Conservation (phyloP, 2,888 invertebrate species). For the Camptogramma bilineatum region DNA sequence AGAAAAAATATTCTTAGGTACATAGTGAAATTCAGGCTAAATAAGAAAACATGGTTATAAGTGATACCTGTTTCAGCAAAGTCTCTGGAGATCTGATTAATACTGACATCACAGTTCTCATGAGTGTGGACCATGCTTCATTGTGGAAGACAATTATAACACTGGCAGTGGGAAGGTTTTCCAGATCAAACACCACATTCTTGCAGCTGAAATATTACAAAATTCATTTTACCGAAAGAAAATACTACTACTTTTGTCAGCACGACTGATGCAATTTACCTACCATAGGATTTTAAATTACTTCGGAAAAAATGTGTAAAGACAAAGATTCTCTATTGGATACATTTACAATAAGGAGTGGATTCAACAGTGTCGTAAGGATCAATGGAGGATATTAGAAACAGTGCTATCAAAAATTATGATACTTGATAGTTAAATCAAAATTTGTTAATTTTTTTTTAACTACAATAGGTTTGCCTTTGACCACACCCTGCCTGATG, state of each 20-base stretch:
- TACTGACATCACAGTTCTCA: constrained; percentile 97
- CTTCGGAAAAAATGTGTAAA: no score
- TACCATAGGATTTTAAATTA: no score
- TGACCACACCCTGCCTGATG: no score
- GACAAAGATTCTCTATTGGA: no score
- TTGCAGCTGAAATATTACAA: constrained; percentile 65
- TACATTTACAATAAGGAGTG: no score
- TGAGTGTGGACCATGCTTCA: constrained; percentile 98
- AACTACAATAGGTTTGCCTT: no score
- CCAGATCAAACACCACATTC: constrained; percentile 67
- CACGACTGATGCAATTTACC: neutral
- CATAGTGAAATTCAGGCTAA: neutral
- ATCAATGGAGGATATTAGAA: no score
- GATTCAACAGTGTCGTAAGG: no score
- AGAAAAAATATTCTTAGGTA: no score
- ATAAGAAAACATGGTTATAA: neutral
- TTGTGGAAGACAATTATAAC: constrained; percentile 99
- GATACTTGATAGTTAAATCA: no score
- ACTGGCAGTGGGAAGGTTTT: constrained; percentile 93
- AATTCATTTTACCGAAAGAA: neutral
- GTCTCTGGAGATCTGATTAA: constrained; percentile 93
- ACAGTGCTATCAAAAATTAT: no score
- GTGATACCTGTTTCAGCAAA: constrained; percentile 91
- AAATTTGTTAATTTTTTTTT: no score
- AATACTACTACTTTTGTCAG: neutral